Evolutionary conservation across 1,140 invertebrate species (phyloP), one percentile per base, ranked within the genome.

Genomic region (Lithobius niger): DNA sequence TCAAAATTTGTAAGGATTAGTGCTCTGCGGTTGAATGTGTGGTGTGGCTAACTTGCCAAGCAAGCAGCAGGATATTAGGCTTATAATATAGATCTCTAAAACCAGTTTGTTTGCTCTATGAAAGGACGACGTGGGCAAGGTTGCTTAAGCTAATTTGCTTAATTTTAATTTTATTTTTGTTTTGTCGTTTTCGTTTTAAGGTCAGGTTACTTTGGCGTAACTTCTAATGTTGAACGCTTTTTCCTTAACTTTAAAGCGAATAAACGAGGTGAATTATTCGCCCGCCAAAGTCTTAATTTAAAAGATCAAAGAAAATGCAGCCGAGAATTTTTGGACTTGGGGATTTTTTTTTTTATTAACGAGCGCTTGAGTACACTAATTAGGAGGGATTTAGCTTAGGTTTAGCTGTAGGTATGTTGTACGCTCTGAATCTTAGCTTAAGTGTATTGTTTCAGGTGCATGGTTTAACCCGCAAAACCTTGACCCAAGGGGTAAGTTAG

Each of bases 381-480:
- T n/a, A n/a, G n/a, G n/a, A 36, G n/a, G n/a, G 6, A 36, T 36
- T 10, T 6, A 36, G 6, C n/a, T 36, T 36, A 10, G 6, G n/a
- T n/a, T n/a, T 36, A 6, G 6, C n/a, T n/a, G 31, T 36, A 10
- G 6, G 31, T 36, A 36, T 10, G 6, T 36, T 36, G 6, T n/a
- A 10, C 6, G n/a, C 31, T 36, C n/a, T 10, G 31, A 10, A 10
- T 10, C 31, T 10, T 36, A 10, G 6, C 6, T 6, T 36, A 10
- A 36, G 6, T 36, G 19, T 71, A 77, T 78, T 73, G 77, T 85
- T 84, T 65, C 83, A 88, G 86, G 86, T 80, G 82, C 84, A 75
- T 88, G 86, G 86, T 88, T 89, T 77, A 85, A 87, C 69, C 84
- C 85, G 64, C 82, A 84, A 72, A 81, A 83, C 74, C 81, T 90